phyloP scores from a whole-genome alignment of 1,140 invertebrate species.

The Berghia stephanieae region DNA sequence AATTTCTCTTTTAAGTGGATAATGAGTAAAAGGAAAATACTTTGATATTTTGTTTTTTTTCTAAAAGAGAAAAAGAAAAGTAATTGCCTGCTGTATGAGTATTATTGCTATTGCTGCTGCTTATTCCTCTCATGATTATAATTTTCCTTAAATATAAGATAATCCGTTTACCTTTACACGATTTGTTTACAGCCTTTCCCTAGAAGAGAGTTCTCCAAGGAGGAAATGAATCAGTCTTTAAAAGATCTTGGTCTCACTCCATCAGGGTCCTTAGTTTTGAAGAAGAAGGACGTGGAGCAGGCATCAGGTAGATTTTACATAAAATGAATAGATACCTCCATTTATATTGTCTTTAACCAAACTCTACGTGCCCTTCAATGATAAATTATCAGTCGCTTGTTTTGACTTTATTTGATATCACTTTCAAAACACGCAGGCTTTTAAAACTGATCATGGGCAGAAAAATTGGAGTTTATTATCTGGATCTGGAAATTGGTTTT shows the following conservation, averaged over 20 bases:
- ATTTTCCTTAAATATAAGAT: neutral
- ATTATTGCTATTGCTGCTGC: neutral
- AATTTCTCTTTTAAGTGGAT: neutral
- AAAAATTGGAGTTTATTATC: too few species aligned
- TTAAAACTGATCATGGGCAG: too few species aligned
- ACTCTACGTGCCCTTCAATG: too few species aligned
- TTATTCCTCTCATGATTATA: neutral
- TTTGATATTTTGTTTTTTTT: too few species aligned
- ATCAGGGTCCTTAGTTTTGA: slow-evolving; percentile 58
- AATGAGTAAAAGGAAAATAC: too few species aligned
- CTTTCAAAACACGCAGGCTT: too few species aligned
- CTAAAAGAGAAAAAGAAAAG: too few species aligned
- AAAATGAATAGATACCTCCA: neutral
- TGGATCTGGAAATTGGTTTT: too few species aligned
- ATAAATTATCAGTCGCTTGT: too few species aligned
- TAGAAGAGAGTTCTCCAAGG: slow-evolving; percentile 50
- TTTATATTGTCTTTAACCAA: too few species aligned
- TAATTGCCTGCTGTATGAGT: too few species aligned
- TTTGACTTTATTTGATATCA: too few species aligned
- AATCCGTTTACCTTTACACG: neutral
- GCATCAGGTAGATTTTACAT: neutral
- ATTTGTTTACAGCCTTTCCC: slow-evolving; percentile 59
- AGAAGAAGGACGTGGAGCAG: slow-evolving; percentile 47
- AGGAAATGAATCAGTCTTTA: slow-evolving; percentile 48
- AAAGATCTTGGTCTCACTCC: slow-evolving; percentile 53